phyloP scores from a whole-genome alignment of 2,888 invertebrate species.

The Orthonevra nobilis region DNA sequence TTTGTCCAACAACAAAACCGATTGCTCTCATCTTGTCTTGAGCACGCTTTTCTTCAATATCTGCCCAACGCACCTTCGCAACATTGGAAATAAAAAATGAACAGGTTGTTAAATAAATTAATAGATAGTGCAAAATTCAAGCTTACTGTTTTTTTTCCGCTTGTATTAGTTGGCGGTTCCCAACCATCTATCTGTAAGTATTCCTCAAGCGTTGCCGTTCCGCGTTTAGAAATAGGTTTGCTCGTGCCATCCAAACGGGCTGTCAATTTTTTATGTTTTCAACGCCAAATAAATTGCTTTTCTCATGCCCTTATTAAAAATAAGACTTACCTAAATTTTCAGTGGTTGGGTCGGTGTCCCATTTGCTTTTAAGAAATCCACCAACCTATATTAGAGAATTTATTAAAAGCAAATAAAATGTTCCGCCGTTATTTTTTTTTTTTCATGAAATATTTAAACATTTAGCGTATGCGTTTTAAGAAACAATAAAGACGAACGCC shows the following conservation, averaged over 20 bases:
- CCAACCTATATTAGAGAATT: constrained; percentile 74
- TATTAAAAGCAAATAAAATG: too few relatives aligned
- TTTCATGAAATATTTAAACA: too few relatives aligned
- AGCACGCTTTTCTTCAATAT: constrained; percentile 94
- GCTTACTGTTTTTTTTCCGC: constrained; percentile 95
- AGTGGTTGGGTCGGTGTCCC: constrained; percentile 92
- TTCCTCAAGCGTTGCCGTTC: constrained; percentile 90
- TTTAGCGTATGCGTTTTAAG: too few relatives aligned
- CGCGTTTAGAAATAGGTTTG: constrained; percentile 84
- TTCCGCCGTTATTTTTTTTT: too few relatives aligned
- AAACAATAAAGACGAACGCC: too few relatives aligned
- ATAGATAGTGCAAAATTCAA: constrained; percentile 1
- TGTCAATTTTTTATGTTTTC: constrained; percentile 81
- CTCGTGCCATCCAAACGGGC: constrained; percentile 96
- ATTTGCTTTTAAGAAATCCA: constrained; percentile 85
- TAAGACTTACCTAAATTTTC: constrained; percentile 90
- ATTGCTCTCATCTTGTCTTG: constrained; percentile 96
- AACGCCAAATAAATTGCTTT: not conserved
- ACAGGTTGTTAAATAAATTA: not conserved
- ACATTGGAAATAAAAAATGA: constrained; percentile 21
- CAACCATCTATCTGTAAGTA: constrained; percentile 92
- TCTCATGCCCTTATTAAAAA: too few relatives aligned
- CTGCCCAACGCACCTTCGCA: constrained; percentile 96
- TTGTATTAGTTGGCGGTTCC: constrained; percentile 83
- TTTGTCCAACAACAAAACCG: constrained; percentile 98